Base-by-base conservation (phyloP, 2,888 invertebrate species). In the Drosophila niveifrons region DNA sequence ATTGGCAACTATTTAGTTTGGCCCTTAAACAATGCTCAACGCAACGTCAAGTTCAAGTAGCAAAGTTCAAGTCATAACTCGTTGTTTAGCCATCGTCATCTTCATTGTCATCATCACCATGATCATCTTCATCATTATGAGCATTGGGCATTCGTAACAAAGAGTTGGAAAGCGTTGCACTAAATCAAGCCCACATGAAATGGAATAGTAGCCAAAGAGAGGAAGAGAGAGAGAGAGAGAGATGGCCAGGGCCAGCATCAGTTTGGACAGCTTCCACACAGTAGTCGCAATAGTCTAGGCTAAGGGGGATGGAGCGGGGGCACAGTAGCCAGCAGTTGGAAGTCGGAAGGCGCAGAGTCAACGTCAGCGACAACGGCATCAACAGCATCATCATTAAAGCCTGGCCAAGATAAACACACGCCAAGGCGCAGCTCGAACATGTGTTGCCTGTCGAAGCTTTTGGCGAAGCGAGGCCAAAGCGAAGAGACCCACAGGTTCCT, bases 171-270 rank as follows among this genome's bases (percentile, higher is more conserved):
- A 72, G 80, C 70, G 67, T 76, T 70, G 73, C 81, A 81, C 84
- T 82, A 82, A 82, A 82, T 82, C 82, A 82, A 82, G 82, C 82
- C 82, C 86, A 82, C 82, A 82, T 82, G 71, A 55, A 65, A 68
- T 59, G 57, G 46, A 67, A 55, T 50, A n/a, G 39, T 18, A 29
- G 52, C 23, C 23, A 23, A 6, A 6, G 23, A 23, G 23, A 6
- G 23, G 3, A 3, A 23, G 66, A 56, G 23, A 6, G 23, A 23
- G 23, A 6, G 23, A 18, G 18, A 23, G 66, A 56, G 57, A 64
- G 53, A 52, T 58, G 53, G 65, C 72, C 80, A 75, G 82, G 56
- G 65, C 78, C 80, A 75, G 83, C 76, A 78, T 80, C 68, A 61
- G 72, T 63, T 66, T 67, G 56, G 82, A 85, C 82, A 85, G 82